Evolutionary conservation across 1,140 invertebrate genomes (phyloP), one percentile per base, ranked within the genome.

Genomic region (Drosophila pallidifrons): DNA sequence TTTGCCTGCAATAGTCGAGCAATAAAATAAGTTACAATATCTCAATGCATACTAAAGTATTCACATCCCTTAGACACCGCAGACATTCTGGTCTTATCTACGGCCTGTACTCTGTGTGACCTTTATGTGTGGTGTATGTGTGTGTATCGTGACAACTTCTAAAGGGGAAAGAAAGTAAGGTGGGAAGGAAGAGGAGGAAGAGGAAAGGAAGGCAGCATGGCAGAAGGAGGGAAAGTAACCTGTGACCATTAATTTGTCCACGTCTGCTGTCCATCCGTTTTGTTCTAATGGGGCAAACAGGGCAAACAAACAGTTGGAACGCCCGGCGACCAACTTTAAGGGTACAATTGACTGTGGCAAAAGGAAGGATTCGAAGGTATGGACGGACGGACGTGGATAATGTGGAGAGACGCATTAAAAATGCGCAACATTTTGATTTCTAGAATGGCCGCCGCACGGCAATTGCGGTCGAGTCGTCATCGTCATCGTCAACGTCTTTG

Each of bases 401-500:
- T 25, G 58, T 15, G 13, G 35, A 41, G 28, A 68, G 57, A 7
- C 51, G 43, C 79, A 87, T 87, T 82, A 79, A 71, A 75, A 77
- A 87, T 88, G 71, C 80, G 78, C 72, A 82, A 88, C 76, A 87
- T 87, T 87, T 87, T 88, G 79, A 88, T 88, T 88, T 80, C 68
- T 74, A 72, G 76, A 66, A 88, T 87, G 83, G 76, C 73, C 79
- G 68, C 65, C 68, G 69, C 54, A 28, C 54, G 71, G 49, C 65
- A 51, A 55, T 76, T 87, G 82, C 75, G 82, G 82, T 87, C 70
- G 32, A 35, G 11, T 43, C 41, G 41, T 43, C 41, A 41, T 41
- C 32, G 54, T 8, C 10, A 41, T 41, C 32, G 54, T 8, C 10
- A 7, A 32, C 30, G 30, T 32, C 30, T 5, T 6, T 1, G 28